Percentiles rank a stretch among this genome's conserved stretches.
phyloP scores from a whole-genome alignment of 2,113 vertebrate genomes.

The Empidonax traillii region DNA sequence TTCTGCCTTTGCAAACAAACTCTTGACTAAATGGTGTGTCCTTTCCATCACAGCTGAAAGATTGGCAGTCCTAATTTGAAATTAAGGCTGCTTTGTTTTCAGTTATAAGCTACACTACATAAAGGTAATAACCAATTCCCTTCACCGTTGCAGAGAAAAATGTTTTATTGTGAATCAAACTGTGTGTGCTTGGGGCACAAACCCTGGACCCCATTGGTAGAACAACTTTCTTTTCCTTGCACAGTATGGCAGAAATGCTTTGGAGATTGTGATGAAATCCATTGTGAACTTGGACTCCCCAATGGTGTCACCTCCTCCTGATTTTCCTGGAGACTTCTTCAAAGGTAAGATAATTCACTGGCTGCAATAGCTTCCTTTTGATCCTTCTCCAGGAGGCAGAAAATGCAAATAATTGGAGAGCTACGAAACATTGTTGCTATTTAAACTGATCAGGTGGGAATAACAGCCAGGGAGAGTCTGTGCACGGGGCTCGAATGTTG shows the following conservation, averaged over 20 bases:
- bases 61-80: neutral
- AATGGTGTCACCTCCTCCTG: conserved; percentile 88
- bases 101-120: neutral
- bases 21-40: neutral
- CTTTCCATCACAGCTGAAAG: neutral
- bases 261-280: conserved; percentile 99
- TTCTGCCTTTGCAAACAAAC: neutral
- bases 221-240: neutral
- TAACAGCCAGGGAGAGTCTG: neutral
- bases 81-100: neutral
- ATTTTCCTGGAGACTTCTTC: conserved; percentile 96
- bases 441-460: neutral
- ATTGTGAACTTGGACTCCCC: conserved; percentile 94
- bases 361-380: neutral
- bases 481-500: neutral
- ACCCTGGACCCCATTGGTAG: neutral
- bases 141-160: neutral
- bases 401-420: neutral
- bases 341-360: conserved; percentile 80
- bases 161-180: neutral
- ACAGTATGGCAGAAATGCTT: conserved; percentile 96
- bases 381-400: neutral
- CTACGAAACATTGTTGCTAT: neutral
- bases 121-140: neutral
- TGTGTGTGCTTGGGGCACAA: neutral